These are phyloP conservation scores for Bradysia coprophila DNA, from an alignment of 1,140 invertebrate species.

Conservation along the genomic window DNA sequence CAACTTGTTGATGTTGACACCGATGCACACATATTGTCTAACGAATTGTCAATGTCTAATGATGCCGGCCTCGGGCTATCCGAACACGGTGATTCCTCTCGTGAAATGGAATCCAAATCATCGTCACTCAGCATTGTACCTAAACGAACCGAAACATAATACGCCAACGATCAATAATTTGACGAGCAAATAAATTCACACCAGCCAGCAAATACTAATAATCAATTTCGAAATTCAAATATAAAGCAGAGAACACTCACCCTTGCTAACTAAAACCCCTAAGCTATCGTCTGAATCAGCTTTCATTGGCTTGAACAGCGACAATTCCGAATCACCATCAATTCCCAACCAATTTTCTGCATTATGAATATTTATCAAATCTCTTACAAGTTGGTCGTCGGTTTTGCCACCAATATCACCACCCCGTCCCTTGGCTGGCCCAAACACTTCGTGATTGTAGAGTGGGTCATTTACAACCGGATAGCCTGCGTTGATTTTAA, in stretches of 20 bases:
- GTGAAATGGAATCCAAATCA: constrained; percentile 34
- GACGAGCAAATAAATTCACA: not conserved
- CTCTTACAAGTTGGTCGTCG: constrained; percentile 75
- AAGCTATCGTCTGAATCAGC: constrained; percentile 38
- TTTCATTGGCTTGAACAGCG: constrained; percentile 49
- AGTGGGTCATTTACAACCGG: constrained; percentile 94
- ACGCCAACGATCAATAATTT: not conserved
- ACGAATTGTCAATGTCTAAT: constrained; percentile 5
- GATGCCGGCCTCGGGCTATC: constrained; percentile 26
- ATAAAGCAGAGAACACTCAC: constrained; percentile 7
- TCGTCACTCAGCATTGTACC: constrained; percentile 19
- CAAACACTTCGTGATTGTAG: constrained; percentile 86
- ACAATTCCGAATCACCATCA: constrained; percentile 69
- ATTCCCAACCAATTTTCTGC: constrained; percentile 86
- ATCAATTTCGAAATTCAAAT: too few species aligned
- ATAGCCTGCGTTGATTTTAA: constrained; percentile 59
- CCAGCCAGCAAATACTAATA: too few species aligned
- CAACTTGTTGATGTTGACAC: constrained; percentile 8
- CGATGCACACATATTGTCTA: constrained; percentile 7
- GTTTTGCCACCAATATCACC: constrained; percentile 81
- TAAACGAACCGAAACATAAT: too few species aligned
- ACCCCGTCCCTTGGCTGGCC: constrained; percentile 77
- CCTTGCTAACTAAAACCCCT: constrained; percentile 19
- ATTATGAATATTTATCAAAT: constrained; percentile 80
- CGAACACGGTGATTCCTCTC: constrained; percentile 41